phyloP scores from a whole-genome alignment of 2,113 vertebrate genomes.

The Electrona antarctica region DNA sequence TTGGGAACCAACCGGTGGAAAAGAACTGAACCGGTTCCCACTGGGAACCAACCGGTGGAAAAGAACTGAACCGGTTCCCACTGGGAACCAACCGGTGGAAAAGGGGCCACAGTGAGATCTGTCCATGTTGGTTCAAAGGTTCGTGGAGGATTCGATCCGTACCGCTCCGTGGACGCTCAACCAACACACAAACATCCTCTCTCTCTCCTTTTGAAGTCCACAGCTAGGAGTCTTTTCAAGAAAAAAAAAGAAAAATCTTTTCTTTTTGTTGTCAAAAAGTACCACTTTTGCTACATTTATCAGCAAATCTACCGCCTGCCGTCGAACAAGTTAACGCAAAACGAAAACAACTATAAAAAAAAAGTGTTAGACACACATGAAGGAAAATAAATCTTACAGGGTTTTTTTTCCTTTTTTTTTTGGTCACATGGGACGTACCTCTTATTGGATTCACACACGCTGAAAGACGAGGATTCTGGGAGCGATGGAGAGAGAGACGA shows the following conservation, averaged over 20 bases:
- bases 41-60: too few relatives aligned
- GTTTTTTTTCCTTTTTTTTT: slow-evolving; percentile 77
- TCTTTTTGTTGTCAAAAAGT: slow-evolving; percentile 69
- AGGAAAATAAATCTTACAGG: slow-evolving; percentile 61
- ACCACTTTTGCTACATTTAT: slow-evolving; percentile 95
- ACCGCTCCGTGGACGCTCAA: too few relatives aligned
- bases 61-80: too few relatives aligned
- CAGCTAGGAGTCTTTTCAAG: slow-evolving; percentile 61
- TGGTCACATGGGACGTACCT: slow-evolving; percentile 76
- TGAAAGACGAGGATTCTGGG: slow-evolving; percentile 29
- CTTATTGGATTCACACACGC: slow-evolving; percentile 28
- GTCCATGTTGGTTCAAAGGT: too few relatives aligned
- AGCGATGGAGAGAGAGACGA: slow-evolving; percentile 32
- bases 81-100: too few relatives aligned
- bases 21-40: too few relatives aligned
- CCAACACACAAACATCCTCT: too few relatives aligned
- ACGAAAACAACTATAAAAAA: slow-evolving; percentile 71
- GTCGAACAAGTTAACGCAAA: slow-evolving; percentile 55
- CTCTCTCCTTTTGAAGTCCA: slow-evolving; percentile 57
- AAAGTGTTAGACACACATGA: slow-evolving; percentile 67
- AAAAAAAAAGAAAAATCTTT: slow-evolving; percentile 60
- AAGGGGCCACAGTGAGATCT: too few relatives aligned
- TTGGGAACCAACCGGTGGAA: too few relatives aligned
- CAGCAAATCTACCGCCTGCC: slow-evolving; percentile 78
- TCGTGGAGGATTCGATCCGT: too few relatives aligned